Evolutionary conservation across 2,113 vertebrate species (phyloP).

Genomic region (Onychostruthus taczanowskii): DNA sequence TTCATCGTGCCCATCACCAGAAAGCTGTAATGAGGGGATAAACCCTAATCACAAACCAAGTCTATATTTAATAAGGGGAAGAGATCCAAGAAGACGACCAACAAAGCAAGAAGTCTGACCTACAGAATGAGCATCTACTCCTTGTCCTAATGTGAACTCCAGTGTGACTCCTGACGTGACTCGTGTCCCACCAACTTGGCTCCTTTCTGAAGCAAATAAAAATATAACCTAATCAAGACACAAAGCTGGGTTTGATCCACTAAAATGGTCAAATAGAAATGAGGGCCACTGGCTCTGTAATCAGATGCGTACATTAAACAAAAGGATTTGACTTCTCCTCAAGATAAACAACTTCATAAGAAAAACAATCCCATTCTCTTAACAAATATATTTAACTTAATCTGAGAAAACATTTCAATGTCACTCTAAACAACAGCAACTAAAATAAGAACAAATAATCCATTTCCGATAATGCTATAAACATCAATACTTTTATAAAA

Average conservation of each 20-base stretch:
- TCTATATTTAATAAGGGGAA: neutral
- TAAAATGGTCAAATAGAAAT: neutral
- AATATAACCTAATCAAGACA: slow-evolving; percentile 17
- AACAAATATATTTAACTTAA: slow-evolving; percentile 23
- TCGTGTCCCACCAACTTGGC: neutral
- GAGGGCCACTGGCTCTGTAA: neutral
- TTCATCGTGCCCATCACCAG: neutral
- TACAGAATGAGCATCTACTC: neutral
- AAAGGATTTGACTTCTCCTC: slow-evolving; percentile 5
- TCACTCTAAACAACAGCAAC: neutral
- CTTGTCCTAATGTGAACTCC: slow-evolving; percentile 23
- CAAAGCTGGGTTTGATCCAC: neutral
- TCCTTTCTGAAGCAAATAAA: slow-evolving; percentile 21
- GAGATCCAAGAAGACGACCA: neutral
- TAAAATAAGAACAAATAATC: slow-evolving; percentile 17
- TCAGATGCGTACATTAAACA: neutral
- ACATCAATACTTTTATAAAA: slow-evolving; percentile 1
- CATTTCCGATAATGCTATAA: neutral
- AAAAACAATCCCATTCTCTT: slow-evolving; percentile 17
- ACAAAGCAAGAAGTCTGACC: slow-evolving; percentile 19
- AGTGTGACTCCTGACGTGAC: neutral
- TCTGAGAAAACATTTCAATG: slow-evolving; percentile 1
- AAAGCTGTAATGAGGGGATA: slow-evolving; percentile 31
- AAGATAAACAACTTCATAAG: slow-evolving; percentile 10
- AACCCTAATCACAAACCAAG: slow-evolving; percentile 33